These are phyloP conservation scores for Catharus fuscescens DNA, from an alignment of 2,113 vertebrate species.

Conservation along the genomic window DNA sequence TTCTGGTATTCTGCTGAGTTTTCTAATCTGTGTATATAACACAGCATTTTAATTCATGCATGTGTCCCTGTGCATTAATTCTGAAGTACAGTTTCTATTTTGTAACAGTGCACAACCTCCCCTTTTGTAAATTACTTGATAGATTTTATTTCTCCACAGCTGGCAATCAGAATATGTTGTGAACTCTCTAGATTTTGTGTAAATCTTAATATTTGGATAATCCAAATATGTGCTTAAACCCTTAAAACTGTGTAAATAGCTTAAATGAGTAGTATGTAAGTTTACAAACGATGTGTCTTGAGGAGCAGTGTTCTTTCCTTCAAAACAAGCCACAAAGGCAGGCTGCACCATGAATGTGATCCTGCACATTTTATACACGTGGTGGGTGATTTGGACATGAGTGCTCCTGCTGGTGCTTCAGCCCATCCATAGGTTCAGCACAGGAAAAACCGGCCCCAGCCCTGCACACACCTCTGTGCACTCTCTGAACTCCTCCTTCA, in stretches of 20 bases:
- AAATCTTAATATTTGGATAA: not conserved
- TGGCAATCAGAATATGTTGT: not conserved
- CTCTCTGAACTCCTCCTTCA: not conserved
- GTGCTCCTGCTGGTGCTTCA: not conserved
- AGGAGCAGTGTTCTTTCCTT: not conserved
- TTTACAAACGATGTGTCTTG: not conserved
- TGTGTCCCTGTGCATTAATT: not conserved
- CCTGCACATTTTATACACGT: accelerated
- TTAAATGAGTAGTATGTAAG: not conserved
- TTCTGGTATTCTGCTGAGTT: not conserved
- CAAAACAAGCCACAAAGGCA: not conserved
- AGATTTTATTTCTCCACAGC: not conserved
- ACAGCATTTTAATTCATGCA: not conserved
- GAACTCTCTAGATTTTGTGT: not conserved
- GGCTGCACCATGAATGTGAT: not conserved
- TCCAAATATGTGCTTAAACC: not conserved
- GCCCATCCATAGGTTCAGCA: not conserved
- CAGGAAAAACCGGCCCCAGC: not conserved
- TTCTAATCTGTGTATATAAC: not conserved
- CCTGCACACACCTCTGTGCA: not conserved
- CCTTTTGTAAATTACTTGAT: not conserved
- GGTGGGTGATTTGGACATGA: not conserved
- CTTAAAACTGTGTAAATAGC: not conserved
- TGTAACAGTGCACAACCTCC: not conserved
- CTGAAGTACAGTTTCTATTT: not conserved